Evolutionary conservation across 2,797 vertebrate genomes (phyloP).

Genomic region (Pelodytes ibericus): DNA sequence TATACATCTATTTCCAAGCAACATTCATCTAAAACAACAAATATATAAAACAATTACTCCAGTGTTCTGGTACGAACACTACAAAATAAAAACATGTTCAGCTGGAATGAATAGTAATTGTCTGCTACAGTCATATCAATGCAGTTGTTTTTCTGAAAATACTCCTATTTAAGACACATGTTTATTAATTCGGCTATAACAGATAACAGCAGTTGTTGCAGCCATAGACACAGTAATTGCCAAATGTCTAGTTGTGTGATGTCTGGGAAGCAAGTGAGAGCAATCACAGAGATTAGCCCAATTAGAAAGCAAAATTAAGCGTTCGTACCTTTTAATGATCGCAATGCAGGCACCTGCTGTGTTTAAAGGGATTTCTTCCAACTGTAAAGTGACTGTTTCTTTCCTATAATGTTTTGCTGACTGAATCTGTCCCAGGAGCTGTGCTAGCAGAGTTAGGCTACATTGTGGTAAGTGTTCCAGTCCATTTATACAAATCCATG

Average conservation of each 20-base stretch:
- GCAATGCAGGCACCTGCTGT: conserved; percentile 32
- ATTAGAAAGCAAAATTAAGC: conserved; percentile 36
- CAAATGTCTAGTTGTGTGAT: conserved; percentile 22
- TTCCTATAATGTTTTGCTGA: conserved; percentile 26
- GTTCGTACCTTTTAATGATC: conserved; percentile 48
- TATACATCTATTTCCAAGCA: background rate
- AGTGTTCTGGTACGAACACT: background rate
- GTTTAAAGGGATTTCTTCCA: conserved; percentile 45
- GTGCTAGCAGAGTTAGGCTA: conserved; percentile 32
- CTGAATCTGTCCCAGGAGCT: conserved; percentile 38
- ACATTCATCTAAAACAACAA: background rate
- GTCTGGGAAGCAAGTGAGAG: conserved; percentile 26
- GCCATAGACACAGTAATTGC: conserved; percentile 37
- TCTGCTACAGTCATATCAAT: background rate
- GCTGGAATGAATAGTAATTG: background rate
- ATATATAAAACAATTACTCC: background rate
- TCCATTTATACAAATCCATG: conserved; percentile 20
- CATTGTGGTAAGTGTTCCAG: conserved; percentile 32
- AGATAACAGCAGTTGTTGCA: conserved; percentile 29
- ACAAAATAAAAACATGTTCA: background rate
- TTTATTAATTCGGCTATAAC: conserved; percentile 17
- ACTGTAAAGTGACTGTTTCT: conserved; percentile 31
- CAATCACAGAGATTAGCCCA: conserved; percentile 40
- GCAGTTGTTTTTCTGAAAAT: background rate
- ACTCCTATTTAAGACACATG: conserved; percentile 49